A percentile compares a stretch with the other conserved stretches of the same genome.
Evolutionary conservation across 2,113 vertebrate genomes (phyloP).

Genomic region (Scalopus aquaticus): DNA sequence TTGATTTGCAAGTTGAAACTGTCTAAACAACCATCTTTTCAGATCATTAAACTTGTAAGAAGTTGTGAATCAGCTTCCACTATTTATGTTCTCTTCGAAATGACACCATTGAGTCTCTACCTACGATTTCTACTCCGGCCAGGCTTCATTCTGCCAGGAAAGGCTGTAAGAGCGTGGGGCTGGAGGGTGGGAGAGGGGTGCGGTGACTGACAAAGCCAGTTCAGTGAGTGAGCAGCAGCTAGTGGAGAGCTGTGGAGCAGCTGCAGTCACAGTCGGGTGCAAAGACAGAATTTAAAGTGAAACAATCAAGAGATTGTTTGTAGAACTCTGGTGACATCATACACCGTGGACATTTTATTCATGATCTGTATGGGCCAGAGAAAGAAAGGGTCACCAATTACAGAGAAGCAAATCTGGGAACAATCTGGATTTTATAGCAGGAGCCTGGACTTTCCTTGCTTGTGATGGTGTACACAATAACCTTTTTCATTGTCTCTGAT

Average conservation of each 20-base stretch:
- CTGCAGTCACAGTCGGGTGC: not conserved
- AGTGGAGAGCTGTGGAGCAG: not conserved
- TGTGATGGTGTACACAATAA: slow-evolving; percentile 68
- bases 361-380: slow-evolving; percentile 33
- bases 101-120: not conserved
- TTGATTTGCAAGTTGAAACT: not conserved
- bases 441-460: slow-evolving; percentile 43
- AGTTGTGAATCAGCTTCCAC: not conserved
- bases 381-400: slow-evolving; percentile 60
- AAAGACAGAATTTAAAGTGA: slow-evolving; percentile 39
- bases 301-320: slow-evolving; percentile 49
- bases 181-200: not conserved
- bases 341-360: slow-evolving; percentile 47
- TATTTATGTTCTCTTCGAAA: not conserved
- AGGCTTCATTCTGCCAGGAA: not conserved
- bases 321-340: slow-evolving; percentile 32
- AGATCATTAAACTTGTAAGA: not conserved
- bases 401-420: not conserved
- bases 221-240: not conserved
- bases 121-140: not conserved
- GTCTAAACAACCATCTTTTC: not conserved
- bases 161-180: not conserved
- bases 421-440: slow-evolving; percentile 40
- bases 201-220: not conserved
- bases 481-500: slow-evolving; percentile 64